A percentile compares a stretch with the other conserved stretches of the same genome.
Conservation (phyloP, 2,888 invertebrate genomes). For the Buathra laborator region DNA sequence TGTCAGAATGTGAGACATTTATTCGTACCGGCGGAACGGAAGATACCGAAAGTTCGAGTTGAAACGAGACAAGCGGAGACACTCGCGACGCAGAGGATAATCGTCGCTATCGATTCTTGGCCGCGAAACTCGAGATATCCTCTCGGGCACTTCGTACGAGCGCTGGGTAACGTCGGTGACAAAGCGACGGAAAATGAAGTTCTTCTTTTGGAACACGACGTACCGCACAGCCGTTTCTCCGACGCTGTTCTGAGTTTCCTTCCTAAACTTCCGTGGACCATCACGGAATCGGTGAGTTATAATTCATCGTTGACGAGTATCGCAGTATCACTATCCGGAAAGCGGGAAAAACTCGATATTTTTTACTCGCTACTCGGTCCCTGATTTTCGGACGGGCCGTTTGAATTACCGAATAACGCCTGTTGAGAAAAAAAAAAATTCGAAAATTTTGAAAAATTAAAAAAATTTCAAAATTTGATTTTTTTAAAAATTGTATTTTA, state of each 20-base stretch:
- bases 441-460: no score
- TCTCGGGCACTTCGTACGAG: constrained; percentile 97
- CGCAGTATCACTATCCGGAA: no score
- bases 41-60: constrained; percentile 97
- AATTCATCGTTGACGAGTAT: background rate
- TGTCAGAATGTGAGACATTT: constrained; percentile 89
- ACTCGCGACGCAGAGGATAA: constrained; percentile 93
- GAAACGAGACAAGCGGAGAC: constrained; percentile 96
- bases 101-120: constrained; percentile 99
- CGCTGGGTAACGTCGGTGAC: constrained; percentile 96
- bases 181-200: constrained; percentile 99
- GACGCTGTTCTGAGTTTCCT: constrained; percentile 96
- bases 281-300: constrained; percentile 91
- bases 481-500: no score
- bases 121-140: constrained; percentile 97
- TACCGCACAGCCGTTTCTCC: constrained; percentile 98
- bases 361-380: background rate
- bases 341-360: no score
- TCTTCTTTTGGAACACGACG: constrained; percentile 97
- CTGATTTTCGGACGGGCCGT: background rate
- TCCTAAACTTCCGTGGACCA: constrained; percentile 95
- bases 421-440: constrained; percentile 45
- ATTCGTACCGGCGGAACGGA: constrained; percentile 97
- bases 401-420: constrained; percentile 66
- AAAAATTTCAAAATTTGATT: no score